Base-by-base conservation (phyloP, 2,797 vertebrate genomes). In the Thunnus albacares region DNA sequence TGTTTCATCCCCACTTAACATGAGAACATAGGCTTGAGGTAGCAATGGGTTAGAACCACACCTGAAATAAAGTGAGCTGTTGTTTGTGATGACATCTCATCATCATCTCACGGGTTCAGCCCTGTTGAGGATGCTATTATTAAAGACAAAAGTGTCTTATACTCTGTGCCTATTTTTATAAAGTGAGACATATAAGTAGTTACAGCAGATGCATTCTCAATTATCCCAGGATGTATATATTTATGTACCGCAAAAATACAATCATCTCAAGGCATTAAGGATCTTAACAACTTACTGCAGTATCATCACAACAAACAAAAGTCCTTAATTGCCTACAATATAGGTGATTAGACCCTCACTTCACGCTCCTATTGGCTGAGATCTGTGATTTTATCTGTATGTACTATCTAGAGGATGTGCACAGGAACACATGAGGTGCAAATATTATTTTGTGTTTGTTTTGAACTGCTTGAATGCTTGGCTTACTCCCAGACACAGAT, bases 1-100 rank as follows among this genome's bases (percentile, higher is more conserved):
- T 88, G 87, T 93, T 94, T 93, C 79, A 92, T 82, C 77, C 58
- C 35, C 51, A 81, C 69, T 87, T 75, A 75, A 82, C 75, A 83
- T 30, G 13, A 64, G 57, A 72, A 75, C 76, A 61, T 9, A 18
- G 78, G 74, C 86, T 52, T 2, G 68, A 80, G 75, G 71, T 41
- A 56, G 71, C 78, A 38, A 15, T 41, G 53, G 59, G 56, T 45
- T 47, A 24, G 30, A 65, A 49, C 45, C 13, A 58, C 55, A 75
- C 77, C 53, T 86, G 70, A 62, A 43, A 57, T 63, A 30, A 75
- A 47, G 22, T 38, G 22, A 60, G 53, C 18, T 56, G 41, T 45
- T 41, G 61, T 75, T 77, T 61, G 64, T 18, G 38, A 62, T 59
- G 67, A 71, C 43, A 38, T 2, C 35, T 65, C 20, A 3, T 26